Conservation (phyloP, 1,140 invertebrate species). For the Drosophila cardini region DNA sequence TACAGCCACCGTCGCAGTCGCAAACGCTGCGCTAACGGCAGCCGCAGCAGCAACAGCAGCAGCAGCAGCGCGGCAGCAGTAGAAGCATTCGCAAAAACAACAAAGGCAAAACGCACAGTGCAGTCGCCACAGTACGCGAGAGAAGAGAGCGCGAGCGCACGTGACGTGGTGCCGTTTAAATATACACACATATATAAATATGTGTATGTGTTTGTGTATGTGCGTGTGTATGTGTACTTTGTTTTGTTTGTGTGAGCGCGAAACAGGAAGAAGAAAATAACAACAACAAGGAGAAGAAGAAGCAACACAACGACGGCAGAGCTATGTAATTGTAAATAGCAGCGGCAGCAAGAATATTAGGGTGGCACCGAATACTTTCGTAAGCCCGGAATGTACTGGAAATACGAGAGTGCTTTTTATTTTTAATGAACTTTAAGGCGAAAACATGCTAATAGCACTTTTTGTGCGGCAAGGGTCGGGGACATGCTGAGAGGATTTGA, state of each 20-base stretch:
- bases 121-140: conserved; percentile 34
- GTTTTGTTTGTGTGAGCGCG: conserved; percentile 43
- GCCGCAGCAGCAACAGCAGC: conserved; percentile 45
- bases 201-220: not conserved
- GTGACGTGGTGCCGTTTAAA: conserved; percentile 60
- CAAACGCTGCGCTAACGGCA: conserved; percentile 29
- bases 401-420: conserved; percentile 27
- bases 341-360: conserved; percentile 47
- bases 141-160: conserved; percentile 63
- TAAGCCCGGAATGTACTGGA: conserved; percentile 26
- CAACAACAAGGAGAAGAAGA: conserved; percentile 44
- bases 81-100: conserved; percentile 56
- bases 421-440: conserved; percentile 35
- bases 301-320: conserved; percentile 39
- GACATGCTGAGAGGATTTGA: not conserved
- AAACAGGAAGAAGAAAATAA: conserved; percentile 53
- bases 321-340: conserved; percentile 63
- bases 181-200: conserved; percentile 3
- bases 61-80: conserved; percentile 35
- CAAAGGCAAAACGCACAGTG: conserved; percentile 58
- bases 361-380: conserved; percentile 33
- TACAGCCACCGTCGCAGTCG: conserved; percentile 35
- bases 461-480: not conserved
- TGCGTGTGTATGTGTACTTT: conserved; percentile 17
- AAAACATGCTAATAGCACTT: conserved; percentile 24